Evolutionary conservation across 1,140 invertebrate genomes (phyloP), one percentile per base, ranked within the genome.

Genomic region (Magallana ariakensis): DNA sequence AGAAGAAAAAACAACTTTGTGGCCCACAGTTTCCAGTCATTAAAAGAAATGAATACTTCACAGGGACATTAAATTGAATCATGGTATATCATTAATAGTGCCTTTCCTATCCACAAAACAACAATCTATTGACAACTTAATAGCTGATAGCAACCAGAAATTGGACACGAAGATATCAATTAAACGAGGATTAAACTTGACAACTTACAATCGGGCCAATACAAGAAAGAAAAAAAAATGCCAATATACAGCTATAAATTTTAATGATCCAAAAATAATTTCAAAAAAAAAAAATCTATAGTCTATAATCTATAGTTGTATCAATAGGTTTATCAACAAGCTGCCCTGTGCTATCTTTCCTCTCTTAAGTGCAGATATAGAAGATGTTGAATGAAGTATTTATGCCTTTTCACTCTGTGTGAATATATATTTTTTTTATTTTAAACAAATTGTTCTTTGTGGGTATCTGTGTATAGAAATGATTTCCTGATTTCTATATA

Each of bases 361-460:
- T 13, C 66, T 26, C 66, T 13, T 22, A 26, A 26, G 22, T 19
- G 13, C 13, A 75, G 66, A 75, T 75, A 26, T 46, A 9, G 66
- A 19, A 75, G 66, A 75, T 46, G 33, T 75, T 75, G 66, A 75
- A 26, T 75, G 13, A 26, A 75, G 66, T 75, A 26, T 75, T 33
- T 13, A 75, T 13, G 9, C 13, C 66, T 26, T 46, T 46, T 46
- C 33, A 4, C 33, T 46, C 33, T 46, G 33, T 46, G 33, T 46
- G 33, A 46, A 46, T 46, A 46, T 46, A 46, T 10, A 26, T 46
- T 75, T 75, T n/a, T 75, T 75, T 46, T 46, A 46, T 46, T 75
- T 62, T 62, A n/a, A 62, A 75, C 66, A 75, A 75, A 26, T 75
- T 22, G 66, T 33, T 19, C 58, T 75, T 75, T 75, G 66, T 75